phyloP scores from a whole-genome alignment of 2,888 invertebrate species.

The Agrochola circellaris region DNA sequence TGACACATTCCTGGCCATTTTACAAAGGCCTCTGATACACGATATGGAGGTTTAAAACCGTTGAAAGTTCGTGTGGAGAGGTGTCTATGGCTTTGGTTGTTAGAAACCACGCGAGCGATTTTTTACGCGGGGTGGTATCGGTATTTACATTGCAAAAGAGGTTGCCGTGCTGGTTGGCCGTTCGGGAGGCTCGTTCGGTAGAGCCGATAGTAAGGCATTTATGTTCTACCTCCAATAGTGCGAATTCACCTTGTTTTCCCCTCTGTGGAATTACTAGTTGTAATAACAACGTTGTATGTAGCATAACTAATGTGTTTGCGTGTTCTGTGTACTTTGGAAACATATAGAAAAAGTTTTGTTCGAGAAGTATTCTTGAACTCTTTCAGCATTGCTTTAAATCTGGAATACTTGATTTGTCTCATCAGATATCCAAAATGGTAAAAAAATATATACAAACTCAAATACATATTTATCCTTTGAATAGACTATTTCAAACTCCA shows the following conservation, averaged over 20 bases:
- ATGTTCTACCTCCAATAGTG: slow-evolving; percentile 57
- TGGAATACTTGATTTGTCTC: not conserved
- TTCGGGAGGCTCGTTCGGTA: slow-evolving; percentile 44
- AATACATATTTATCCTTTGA: not conserved
- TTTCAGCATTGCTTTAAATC: not conserved
- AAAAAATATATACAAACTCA: not conserved
- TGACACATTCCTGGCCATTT: slow-evolving; percentile 57
- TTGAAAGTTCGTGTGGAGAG: slow-evolving; percentile 20
- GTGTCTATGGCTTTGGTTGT: slow-evolving; percentile 43
- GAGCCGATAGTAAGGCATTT: slow-evolving; percentile 60
- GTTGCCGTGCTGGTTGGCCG: slow-evolving; percentile 57
- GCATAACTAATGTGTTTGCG: slow-evolving; percentile 4
- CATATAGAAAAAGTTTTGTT: not conserved
- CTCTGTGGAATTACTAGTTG: slow-evolving; percentile 43
- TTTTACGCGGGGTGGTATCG: slow-evolving; percentile 56
- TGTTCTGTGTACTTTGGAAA: not conserved
- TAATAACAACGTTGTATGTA: slow-evolving; percentile 31
- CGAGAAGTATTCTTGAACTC: not conserved
- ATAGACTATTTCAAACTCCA: not conserved
- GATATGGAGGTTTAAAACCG: slow-evolving; percentile 41
- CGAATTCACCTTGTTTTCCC: slow-evolving; percentile 56
- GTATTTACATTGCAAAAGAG: slow-evolving; percentile 71
- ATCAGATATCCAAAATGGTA: not conserved
- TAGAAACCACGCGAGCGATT: slow-evolving; percentile 58
- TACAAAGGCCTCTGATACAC: slow-evolving; percentile 46